Conservation (phyloP, 2,888 invertebrate species). For the Tipula unca region DNA sequence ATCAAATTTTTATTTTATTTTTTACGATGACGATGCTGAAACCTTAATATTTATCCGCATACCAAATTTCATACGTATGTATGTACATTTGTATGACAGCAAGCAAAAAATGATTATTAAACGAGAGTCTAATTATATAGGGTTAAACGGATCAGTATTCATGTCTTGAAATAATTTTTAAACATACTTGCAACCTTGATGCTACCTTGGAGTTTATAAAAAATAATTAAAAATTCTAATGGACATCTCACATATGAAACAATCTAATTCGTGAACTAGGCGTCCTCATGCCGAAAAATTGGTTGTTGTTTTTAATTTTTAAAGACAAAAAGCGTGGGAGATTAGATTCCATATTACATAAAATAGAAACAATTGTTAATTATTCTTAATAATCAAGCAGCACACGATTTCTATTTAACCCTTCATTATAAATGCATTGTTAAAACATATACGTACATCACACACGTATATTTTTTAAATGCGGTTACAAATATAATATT, state of each 20-base stretch:
- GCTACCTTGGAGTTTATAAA: neutral
- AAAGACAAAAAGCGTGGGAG: neutral
- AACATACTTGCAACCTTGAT: neutral
- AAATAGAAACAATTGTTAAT: neutral
- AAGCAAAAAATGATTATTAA: neutral
- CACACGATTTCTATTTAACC: neutral
- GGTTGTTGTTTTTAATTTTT: neutral
- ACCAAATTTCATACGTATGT: neutral
- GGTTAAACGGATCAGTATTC: neutral
- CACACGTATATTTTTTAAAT: neutral
- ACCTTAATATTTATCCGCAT: neutral
- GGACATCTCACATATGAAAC: neutral
- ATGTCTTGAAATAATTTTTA: neutral
- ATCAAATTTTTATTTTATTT: neutral
- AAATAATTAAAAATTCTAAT: neutral
- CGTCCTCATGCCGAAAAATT: neutral
- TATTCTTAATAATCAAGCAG: neutral
- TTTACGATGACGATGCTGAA: neutral
- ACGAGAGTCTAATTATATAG: neutral
- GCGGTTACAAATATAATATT: no score
- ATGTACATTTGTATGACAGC: neutral
- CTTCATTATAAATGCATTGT: neutral
- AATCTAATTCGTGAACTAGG: neutral
- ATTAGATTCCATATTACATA: neutral
- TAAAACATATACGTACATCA: neutral